These are phyloP conservation scores for Leptosomus discolor DNA, from an alignment of 2,113 vertebrate species.

Conservation along the genomic window DNA sequence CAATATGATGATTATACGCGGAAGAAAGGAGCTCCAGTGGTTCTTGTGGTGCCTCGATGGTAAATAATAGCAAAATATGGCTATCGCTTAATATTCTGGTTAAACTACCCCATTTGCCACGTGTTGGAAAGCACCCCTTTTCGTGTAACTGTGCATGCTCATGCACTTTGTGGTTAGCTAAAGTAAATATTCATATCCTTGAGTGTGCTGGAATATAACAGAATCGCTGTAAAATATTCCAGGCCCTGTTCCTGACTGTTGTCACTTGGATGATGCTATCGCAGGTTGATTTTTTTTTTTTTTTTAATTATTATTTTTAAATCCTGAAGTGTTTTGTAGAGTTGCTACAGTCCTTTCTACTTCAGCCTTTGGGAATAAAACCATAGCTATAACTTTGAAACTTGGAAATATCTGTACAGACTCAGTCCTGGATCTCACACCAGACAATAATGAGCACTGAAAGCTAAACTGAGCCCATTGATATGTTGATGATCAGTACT, in stretches of 20 bases:
- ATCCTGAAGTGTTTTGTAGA: not conserved
- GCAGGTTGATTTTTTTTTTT: accelerated
- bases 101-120: not conserved
- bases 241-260: not conserved
- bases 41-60: not conserved
- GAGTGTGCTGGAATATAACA: not conserved
- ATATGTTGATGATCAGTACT: constrained; percentile 65
- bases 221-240: not conserved
- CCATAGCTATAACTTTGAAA: constrained; percentile 2
- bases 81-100: not conserved
- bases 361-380: not conserved
- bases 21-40: constrained; percentile 7
- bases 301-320: not conserved
- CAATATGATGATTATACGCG: constrained; percentile 8
- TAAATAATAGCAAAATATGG: constrained; percentile 6
- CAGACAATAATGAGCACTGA: constrained; percentile 39
- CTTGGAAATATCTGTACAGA: not conserved
- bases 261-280: not conserved
- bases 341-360: not conserved
- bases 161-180: not conserved
- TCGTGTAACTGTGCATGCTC: not conserved
- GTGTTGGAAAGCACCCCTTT: not conserved
- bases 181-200: not conserved
- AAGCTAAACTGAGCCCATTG: constrained; percentile 64
- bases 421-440: constrained; percentile 1